phyloP scores from a whole-genome alignment of 2,888 invertebrate genomes.

The Polydesmus complanatus region DNA sequence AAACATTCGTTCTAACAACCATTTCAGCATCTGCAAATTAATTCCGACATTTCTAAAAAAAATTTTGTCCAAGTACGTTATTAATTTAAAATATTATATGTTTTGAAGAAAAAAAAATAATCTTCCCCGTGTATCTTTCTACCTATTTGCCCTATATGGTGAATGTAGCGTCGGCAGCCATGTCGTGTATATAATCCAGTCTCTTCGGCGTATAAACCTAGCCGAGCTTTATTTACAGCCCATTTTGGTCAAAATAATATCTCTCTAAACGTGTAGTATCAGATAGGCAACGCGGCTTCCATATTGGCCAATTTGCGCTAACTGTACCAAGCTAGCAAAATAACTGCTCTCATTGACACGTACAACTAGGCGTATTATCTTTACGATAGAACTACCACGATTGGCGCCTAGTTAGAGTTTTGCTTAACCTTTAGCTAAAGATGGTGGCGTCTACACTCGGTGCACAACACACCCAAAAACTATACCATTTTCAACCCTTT shows the following conservation, averaged over 20 bases:
- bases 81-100: background rate
- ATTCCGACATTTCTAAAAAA: no score
- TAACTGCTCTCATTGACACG: no score
- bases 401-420: no score
- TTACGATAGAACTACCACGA: no score
- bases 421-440: no score
- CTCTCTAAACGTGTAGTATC: background rate
- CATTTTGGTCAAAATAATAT: background rate
- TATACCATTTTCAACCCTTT: background rate
- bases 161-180: background rate
- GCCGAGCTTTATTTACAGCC: background rate
- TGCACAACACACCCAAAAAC: background rate
- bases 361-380: no score
- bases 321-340: no score
- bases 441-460: background rate
- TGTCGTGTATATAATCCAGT: background rate
- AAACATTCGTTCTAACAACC: background rate
- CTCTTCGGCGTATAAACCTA: no score
- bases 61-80: no score
- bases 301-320: background rate
- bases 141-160: background rate
- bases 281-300: background rate
- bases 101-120: background rate
- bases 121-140: background rate
- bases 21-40: background rate